phyloP scores from a whole-genome alignment of 2,113 vertebrate genomes.

The Ictalurus furcatus region DNA sequence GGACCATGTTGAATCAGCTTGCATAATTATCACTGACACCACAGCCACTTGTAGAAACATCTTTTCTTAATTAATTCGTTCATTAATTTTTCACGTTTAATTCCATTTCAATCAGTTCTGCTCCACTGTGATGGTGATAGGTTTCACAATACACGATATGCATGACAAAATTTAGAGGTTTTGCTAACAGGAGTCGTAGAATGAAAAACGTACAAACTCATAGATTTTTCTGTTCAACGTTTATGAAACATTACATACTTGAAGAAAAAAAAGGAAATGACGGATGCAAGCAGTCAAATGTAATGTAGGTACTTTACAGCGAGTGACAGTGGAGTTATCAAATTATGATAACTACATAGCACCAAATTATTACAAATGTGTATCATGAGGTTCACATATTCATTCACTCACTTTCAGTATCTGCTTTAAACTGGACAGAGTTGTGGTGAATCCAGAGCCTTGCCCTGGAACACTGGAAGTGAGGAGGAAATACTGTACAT shows the following conservation, averaged over 20 bases:
- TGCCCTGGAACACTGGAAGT: not conserved
- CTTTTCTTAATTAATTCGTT: not conserved
- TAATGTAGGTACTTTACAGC: not conserved
- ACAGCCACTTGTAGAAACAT: not conserved
- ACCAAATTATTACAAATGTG: not conserved
- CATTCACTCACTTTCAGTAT: too few species aligned
- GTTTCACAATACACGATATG: not conserved
- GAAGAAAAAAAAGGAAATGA: not conserved
- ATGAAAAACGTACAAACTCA: not conserved
- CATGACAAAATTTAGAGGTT: not conserved
- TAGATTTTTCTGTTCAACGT: not conserved
- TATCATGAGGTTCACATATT: not conserved
- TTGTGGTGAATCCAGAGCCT: too few species aligned
- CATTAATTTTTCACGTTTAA: not conserved
- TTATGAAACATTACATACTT: not conserved
- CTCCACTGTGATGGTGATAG: not conserved
- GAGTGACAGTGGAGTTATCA: not conserved
- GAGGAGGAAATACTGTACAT: not conserved
- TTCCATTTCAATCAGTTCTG: not conserved
- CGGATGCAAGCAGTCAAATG: not conserved
- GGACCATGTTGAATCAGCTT: not conserved
- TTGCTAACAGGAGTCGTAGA: not conserved
- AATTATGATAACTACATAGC: not conserved
- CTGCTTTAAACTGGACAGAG: too few species aligned
- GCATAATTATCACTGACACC: too few species aligned